These are phyloP conservation scores for Psettodes erumei DNA, from an alignment of 2,113 vertebrate species.

Conservation along the genomic window DNA sequence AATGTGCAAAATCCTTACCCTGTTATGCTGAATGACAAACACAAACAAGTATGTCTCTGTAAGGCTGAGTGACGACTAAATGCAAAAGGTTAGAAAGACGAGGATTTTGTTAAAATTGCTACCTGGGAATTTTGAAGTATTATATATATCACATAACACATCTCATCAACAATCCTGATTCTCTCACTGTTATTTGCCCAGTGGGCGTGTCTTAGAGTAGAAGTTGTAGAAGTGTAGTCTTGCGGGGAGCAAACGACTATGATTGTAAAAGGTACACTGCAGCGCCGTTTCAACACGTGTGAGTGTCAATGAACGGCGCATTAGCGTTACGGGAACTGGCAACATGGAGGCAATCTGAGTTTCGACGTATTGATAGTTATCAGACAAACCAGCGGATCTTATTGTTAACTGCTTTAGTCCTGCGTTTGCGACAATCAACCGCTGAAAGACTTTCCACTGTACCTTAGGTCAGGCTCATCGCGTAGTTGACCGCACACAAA, in stretches of 20 bases:
- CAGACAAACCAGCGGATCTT: neutral
- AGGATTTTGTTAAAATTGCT: neutral
- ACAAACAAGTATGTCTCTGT: too few relatives aligned
- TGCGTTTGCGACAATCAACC: neutral
- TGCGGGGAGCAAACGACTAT: too few relatives aligned
- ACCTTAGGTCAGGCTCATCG: constrained; percentile 71
- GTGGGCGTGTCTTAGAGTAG: too few relatives aligned
- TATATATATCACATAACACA: neutral
- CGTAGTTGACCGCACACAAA: constrained; percentile 72
- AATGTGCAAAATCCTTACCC: neutral
- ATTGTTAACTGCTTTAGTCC: neutral
- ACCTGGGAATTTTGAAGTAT: too few relatives aligned
- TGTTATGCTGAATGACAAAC: neutral
- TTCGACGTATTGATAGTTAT: too few relatives aligned
- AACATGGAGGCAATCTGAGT: neutral
- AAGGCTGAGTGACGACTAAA: neutral
- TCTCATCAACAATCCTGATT: neutral
- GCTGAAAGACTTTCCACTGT: neutral
- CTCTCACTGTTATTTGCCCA: too few relatives aligned
- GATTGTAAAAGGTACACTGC: too few relatives aligned
- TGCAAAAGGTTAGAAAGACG: neutral
- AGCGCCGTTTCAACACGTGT: neutral
- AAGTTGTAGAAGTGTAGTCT: too few relatives aligned
- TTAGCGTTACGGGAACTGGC: neutral
- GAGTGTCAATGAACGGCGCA: neutral